Evolutionary conservation across 2,888 invertebrate species (phyloP).

Genomic region (Cantharis flavilabris): DNA sequence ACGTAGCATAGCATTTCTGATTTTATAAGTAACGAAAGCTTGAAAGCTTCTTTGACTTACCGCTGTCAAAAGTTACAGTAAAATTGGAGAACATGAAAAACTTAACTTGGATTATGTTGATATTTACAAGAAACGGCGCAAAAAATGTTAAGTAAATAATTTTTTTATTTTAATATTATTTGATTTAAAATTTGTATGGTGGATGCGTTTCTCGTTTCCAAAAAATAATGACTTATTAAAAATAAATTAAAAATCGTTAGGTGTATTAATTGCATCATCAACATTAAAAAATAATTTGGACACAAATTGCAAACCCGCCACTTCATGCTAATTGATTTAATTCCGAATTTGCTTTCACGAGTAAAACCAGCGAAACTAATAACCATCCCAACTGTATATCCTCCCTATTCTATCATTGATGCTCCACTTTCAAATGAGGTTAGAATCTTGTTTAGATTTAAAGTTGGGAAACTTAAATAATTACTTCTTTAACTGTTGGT

Average conservation of each 20-base stretch:
- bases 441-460: background rate
- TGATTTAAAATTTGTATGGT: too few relatives aligned
- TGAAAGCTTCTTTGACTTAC: background rate
- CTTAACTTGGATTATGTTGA: background rate
- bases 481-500: background rate
- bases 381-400: background rate
- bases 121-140: background rate
- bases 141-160: background rate
- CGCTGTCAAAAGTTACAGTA: background rate
- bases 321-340: background rate
- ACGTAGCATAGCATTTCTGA: background rate
- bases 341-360: background rate
- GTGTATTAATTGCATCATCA: background rate
- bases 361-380: background rate
- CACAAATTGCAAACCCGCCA: background rate
- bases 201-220: too few relatives aligned
- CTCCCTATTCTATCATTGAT: background rate
- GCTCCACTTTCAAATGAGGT: background rate
- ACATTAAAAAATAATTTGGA: background rate
- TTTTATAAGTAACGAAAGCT: background rate
- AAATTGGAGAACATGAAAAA: background rate
- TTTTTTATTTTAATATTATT: too few relatives aligned
- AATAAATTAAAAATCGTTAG: background rate
- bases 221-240: background rate
- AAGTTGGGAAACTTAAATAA: background rate